Conservation (phyloP, 2,797 vertebrate species). For the Pangasius larnaudii region DNA sequence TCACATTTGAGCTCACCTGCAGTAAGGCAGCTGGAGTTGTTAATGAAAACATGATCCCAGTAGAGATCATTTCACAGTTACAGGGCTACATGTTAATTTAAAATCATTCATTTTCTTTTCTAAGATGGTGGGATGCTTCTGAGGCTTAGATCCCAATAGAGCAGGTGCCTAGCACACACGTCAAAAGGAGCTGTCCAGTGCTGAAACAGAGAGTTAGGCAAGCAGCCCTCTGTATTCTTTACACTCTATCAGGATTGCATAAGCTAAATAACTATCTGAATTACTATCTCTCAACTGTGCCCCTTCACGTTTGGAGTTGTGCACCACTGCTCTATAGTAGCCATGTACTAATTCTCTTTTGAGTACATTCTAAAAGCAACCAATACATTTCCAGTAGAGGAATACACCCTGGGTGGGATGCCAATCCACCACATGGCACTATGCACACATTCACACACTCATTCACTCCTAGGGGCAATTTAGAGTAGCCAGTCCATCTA, state of each 20-base stretch:
- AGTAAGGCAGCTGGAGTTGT: background rate
- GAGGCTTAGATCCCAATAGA: background rate
- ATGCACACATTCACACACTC: background rate
- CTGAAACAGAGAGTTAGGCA: background rate
- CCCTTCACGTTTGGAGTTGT: background rate
- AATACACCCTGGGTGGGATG: background rate
- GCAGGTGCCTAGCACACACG: background rate
- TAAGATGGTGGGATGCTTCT: background rate
- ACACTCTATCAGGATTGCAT: background rate
- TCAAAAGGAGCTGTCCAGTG: conserved; percentile 31
- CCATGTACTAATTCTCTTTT: background rate
- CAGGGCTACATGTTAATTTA: background rate
- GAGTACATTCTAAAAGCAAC: background rate
- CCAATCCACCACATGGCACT: background rate
- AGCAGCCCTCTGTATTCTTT: background rate
- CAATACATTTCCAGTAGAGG: background rate
- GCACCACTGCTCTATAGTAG: background rate
- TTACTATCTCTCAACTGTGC: background rate
- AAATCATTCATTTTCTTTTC: background rate
- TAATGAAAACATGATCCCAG: background rate
- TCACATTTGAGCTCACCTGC: background rate
- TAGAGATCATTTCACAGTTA: background rate
- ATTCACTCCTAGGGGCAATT: background rate
- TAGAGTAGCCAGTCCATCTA: background rate
- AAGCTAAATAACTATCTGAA: background rate